Evolutionary conservation across 2,888 invertebrate genomes (phyloP).

Genomic region (Plebejus argus): DNA sequence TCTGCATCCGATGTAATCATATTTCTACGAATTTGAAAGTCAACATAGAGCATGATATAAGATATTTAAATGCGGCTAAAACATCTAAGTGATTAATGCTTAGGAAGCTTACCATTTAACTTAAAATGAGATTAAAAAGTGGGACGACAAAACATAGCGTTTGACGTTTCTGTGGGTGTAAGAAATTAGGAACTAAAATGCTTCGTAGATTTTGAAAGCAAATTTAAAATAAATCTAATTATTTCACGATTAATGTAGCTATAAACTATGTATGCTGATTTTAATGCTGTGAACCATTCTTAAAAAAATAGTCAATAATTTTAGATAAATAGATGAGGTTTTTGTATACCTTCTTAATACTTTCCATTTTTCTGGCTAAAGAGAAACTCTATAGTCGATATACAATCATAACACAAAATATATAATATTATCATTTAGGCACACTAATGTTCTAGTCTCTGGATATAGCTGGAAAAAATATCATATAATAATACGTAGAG

Average conservation of each 20-base stretch:
- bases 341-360: too few species aligned
- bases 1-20: not conserved
- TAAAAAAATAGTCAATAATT: too few species aligned
- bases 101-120: not conserved
- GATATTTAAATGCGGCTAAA: not conserved
- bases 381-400: too few species aligned
- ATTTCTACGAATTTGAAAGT: constrained; percentile 8
- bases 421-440: too few species aligned
- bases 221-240: not conserved
- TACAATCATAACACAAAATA: too few species aligned
- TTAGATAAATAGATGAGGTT: too few species aligned
- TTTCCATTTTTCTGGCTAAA: too few species aligned
- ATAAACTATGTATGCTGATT: not conserved
- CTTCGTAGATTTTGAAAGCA: not conserved
- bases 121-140: constrained; percentile 16
- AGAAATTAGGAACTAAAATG: not conserved
- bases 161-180: constrained; percentile 2
- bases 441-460: too few species aligned
- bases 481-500: too few species aligned
- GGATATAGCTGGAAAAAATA: too few species aligned
- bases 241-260: not conserved
- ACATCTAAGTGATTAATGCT: not conserved
- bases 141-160: not conserved
- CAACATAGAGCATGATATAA: not conserved
- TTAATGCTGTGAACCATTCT: not conserved